Conservation (phyloP, 1,140 invertebrate genomes). For the Conus ventricosus region DNA sequence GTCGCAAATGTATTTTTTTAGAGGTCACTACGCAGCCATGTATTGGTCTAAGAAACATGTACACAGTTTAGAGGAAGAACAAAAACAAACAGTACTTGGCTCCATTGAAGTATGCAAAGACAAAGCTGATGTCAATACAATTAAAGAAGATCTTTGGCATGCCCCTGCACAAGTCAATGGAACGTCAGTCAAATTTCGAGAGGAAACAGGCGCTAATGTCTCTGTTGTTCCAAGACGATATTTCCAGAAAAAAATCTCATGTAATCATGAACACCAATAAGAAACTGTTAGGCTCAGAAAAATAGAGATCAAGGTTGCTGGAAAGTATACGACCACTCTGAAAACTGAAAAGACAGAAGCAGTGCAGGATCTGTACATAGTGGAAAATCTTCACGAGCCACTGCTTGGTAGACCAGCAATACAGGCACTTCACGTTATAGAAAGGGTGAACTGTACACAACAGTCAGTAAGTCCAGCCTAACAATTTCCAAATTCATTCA, state of each 20-base stretch:
- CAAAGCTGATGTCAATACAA: no score
- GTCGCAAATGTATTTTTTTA: neutral
- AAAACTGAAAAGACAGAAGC: neutral
- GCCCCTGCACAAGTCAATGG: neutral
- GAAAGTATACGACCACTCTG: neutral
- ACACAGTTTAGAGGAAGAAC: neutral
- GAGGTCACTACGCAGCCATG: no score
- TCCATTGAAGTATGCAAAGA: neutral
- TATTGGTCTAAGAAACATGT: no score
- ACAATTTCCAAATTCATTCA: neutral
- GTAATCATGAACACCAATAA: constrained; percentile 4
- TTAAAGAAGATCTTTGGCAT: no score
- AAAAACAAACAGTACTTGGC: no score
- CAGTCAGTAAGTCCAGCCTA: neutral
- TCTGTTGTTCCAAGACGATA: neutral
- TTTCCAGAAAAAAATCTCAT: constrained; percentile 27
- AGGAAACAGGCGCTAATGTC: neutral
- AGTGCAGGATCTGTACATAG: neutral
- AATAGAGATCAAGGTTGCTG: neutral
- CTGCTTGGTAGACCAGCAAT: neutral
- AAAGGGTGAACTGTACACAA: constrained; percentile 52
- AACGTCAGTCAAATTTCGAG: neutral
- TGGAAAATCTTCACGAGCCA: neutral
- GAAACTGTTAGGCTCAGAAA: neutral
- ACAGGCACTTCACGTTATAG: constrained; percentile 6